Conservation (phyloP, 2,888 invertebrate species). For the Sericinus montela region DNA sequence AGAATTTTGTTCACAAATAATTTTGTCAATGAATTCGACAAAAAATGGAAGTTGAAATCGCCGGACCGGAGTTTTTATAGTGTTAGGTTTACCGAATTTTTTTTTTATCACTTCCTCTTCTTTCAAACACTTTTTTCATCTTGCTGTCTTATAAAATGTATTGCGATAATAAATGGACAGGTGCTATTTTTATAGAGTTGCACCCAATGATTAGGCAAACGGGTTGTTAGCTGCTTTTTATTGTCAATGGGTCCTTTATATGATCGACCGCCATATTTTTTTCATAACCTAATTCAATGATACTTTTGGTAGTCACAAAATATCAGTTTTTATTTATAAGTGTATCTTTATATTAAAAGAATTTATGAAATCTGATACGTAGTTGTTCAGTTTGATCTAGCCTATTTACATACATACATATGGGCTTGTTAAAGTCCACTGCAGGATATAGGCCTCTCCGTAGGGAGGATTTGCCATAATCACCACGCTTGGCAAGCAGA, state of each 20-base stretch:
- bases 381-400: too few relatives aligned
- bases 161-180: constrained; percentile 69
- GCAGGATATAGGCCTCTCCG: too few relatives aligned
- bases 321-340: not conserved
- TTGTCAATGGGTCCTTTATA: constrained; percentile 52
- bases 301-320: not conserved
- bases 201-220: constrained; percentile 65
- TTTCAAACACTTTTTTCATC: constrained; percentile 39
- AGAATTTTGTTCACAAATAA: constrained; percentile 24
- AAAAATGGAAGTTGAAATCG: constrained; percentile 46
- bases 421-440: too few relatives aligned
- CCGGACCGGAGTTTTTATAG: constrained; percentile 50
- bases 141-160: constrained; percentile 37
- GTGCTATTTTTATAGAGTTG: constrained; percentile 55
- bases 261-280: constrained; percentile 40
- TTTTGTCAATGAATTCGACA: constrained; percentile 58
- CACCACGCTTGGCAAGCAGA: too few relatives aligned
- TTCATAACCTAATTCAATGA: constrained; percentile 21
- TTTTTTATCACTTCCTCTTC: constrained; percentile 65
- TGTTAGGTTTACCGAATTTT: constrained; percentile 47
- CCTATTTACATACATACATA: too few relatives aligned
- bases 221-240: constrained; percentile 40
- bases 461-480: too few relatives aligned
- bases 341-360: too few relatives aligned
- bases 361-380: too few relatives aligned